Conservation (phyloP, 92 coral and sea anemone species). For the Porites evermanni region DNA sequence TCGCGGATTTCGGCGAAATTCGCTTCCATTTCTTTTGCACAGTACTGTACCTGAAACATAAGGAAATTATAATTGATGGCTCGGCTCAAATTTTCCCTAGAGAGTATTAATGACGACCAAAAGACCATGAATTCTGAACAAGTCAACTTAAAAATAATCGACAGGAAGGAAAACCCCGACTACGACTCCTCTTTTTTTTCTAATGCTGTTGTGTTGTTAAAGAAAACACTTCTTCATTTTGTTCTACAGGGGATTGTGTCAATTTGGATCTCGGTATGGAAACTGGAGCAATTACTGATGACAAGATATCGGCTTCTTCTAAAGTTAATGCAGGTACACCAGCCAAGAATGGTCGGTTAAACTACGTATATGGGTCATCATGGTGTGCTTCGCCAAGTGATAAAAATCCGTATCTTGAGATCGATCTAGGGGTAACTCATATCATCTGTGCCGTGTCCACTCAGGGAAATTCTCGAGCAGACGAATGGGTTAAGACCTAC, state of each 20-base stretch:
- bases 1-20: too few species aligned
- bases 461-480: conserved; percentile 17
- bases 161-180: too few species aligned
- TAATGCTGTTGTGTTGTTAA: too few species aligned
- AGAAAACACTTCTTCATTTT: too few species aligned
- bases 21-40: too few species aligned
- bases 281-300: not conserved
- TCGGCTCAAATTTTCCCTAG: too few species aligned
- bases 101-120: too few species aligned
- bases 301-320: conserved; percentile 38
- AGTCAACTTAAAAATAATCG: too few species aligned
- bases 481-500: conserved; percentile 14
- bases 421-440: conserved; percentile 9
- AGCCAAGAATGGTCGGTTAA: not conserved
- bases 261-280: conserved; percentile 34
- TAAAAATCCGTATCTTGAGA: conserved; percentile 3
- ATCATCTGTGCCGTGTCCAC: not conserved
- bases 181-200: too few species aligned
- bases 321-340: not conserved
- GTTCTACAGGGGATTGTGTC: conserved; percentile 31
- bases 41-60: too few species aligned
- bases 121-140: too few species aligned
- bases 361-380: conserved; percentile 1
- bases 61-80: too few species aligned
- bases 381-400: conserved; percentile 43